These are phyloP conservation scores for Caenorhabditis brenneri DNA, from an alignment of 1,140 invertebrate genomes.

Conservation along the genomic window DNA sequence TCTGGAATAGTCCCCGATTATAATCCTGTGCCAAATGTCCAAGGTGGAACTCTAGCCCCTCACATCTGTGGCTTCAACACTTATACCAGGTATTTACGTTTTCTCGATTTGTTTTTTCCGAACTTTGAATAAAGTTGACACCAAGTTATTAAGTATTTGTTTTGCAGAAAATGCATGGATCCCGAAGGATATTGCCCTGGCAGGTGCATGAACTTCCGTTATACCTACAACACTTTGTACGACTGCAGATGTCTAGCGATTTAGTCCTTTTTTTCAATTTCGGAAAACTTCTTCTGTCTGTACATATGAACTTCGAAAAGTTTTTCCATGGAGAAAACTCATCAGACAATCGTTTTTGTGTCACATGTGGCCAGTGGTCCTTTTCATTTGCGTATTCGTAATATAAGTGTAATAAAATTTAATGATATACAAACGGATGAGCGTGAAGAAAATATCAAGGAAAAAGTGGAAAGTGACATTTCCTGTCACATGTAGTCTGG, in stretches of 20 bases:
- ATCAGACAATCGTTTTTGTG: background rate
- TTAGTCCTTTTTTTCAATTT: background rate
- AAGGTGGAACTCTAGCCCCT: conserved; percentile 56
- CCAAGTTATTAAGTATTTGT: background rate
- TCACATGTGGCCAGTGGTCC: background rate
- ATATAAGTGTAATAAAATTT: conserved; percentile 12
- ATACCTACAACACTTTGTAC: conserved; percentile 57
- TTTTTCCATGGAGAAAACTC: background rate
- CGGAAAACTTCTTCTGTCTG: background rate
- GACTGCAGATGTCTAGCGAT: conserved; percentile 57
- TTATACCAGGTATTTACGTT: conserved; percentile 37
- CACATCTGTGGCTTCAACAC: conserved; percentile 58
- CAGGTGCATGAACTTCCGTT: conserved; percentile 58
- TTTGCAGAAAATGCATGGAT: conserved; percentile 58
- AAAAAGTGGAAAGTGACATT: conserved; percentile 1
- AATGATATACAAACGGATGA: background rate
- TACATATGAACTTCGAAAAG: background rate
- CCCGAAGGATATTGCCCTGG: conserved; percentile 56
- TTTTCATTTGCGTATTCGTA: conserved; percentile 10
- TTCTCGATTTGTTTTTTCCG: background rate
- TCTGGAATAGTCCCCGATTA: conserved; percentile 55
- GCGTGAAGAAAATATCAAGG: background rate
- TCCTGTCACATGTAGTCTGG: background rate
- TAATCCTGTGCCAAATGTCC: conserved; percentile 38
- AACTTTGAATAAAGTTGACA: background rate